Percentiles rank a stretch among this genome's conserved stretches.
These are phyloP conservation scores for Portevinia maculata DNA, from an alignment of 2,888 invertebrate genomes.

Conservation along the genomic window DNA sequence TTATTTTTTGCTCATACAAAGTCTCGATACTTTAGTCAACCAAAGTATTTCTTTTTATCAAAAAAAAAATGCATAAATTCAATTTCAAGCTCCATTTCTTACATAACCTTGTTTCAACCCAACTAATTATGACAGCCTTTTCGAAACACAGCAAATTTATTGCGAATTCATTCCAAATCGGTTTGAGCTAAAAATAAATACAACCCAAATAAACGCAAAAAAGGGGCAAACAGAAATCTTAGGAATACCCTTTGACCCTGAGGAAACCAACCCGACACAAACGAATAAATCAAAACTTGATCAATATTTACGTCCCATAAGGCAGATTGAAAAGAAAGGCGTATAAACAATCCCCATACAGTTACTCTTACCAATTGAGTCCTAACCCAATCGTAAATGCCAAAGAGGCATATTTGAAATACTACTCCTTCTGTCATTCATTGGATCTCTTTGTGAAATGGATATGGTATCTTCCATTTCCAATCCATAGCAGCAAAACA, in stretches of 20 bases:
- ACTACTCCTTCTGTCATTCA: neutral
- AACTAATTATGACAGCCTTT: conserved; percentile 36
- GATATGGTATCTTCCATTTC: neutral
- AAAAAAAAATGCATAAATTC: neutral
- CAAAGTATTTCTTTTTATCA: neutral
- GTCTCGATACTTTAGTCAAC: too few relatives aligned
- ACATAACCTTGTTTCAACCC: conserved; percentile 16
- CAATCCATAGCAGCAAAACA: conserved; percentile 19
- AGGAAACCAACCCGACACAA: conserved; percentile 36
- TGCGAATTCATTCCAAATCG: conserved; percentile 25
- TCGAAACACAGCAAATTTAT: conserved; percentile 56
- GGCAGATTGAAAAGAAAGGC: conserved; percentile 46
- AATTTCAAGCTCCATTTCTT: neutral
- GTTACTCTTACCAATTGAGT: neutral
- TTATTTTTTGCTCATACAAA: too few relatives aligned
- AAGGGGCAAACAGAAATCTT: neutral
- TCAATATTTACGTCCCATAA: conserved; percentile 59
- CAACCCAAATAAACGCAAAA: conserved; percentile 20
- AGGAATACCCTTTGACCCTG: conserved; percentile 5
- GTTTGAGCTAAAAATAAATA: conserved; percentile 33
- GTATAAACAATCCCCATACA: neutral
- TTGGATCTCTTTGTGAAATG: conserved; percentile 8
- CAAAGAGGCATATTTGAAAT: neutral
- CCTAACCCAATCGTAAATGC: neutral
- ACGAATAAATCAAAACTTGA: conserved; percentile 63